Evolutionary conservation across 2,113 vertebrate species (phyloP), one percentile per base, ranked within the genome.

Genomic region (Actenoides lindsayi): DNA sequence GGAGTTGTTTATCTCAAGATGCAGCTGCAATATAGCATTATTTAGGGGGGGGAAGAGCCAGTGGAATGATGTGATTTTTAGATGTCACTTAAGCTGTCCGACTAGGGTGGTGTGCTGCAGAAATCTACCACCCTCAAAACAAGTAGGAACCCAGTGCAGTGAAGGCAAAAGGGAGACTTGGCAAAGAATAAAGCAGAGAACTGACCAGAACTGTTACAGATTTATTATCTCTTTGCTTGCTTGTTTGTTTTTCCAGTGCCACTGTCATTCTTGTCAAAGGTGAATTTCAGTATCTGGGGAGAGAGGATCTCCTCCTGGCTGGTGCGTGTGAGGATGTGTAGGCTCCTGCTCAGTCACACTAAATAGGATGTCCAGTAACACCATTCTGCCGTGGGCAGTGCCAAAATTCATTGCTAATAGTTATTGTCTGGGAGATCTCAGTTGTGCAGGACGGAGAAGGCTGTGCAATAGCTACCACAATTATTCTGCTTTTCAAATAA

Each of bases 261-360:
- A 0, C 25, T 68, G 13, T 53, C 17, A 6, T 46, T 71, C 37
- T 28, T 53, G 5, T 39, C 25, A 51, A 56, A 33, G 56, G 10
- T 63, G 33, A 68, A 28, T 69, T 79, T 93, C 23, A 20, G 10
- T 41, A 11, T 31, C 39, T 53, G 31, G 70, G 11, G n/a, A 14
- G 19, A 71, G 19, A 48, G 11, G 14, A 74, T 33, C 2, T 65
- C 18, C 30, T 39, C 3, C 27, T 56, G 33, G 16, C 60, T 62
- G 50, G 33, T 50, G 28, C 0, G 0, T 20, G 4, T 85, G 25
- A 50, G 46, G 56, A 50, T 0, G 0, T 42, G 35, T 20, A 48
- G 50, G 20, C 24, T 89, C 37, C 71, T 88, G 16, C 62, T 57
- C 50, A 62, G 41, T 25, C 54, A 53, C 16, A 6, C 12, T 64